Percentiles rank a stretch among this genome's conserved stretches.
Conservation (phyloP, 2,113 vertebrate species). For the Sphaerodactylus townsendi region DNA sequence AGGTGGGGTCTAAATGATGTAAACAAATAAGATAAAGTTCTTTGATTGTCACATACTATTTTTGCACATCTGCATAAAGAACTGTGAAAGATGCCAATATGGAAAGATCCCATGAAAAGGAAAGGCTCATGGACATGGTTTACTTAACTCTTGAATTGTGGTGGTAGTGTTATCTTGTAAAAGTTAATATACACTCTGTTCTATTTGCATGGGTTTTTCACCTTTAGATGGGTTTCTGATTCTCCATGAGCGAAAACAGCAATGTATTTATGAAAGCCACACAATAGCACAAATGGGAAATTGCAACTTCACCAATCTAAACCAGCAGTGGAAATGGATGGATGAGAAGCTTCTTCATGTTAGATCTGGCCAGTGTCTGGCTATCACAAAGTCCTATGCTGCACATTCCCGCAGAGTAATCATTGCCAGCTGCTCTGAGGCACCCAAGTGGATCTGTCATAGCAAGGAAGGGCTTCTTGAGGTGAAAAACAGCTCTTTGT, state of each 20-base stretch:
- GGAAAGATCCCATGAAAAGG: neutral
- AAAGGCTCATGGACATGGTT: neutral
- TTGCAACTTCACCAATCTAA: constrained; percentile 74
- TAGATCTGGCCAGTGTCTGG: constrained; percentile 76
- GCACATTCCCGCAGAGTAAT: constrained; percentile 67
- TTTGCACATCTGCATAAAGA: neutral
- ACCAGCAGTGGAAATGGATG: constrained; percentile 85
- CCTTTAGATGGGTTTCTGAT: constrained; percentile 86
- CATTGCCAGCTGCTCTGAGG: constrained; percentile 65
- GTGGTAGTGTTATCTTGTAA: constrained; percentile 1
- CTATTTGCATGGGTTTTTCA: constrained; percentile 55
- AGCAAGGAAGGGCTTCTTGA: constrained; percentile 73
- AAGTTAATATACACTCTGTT: neutral
- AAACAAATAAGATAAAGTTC: no score
- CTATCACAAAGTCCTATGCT: constrained; percentile 62
- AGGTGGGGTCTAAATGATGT: no score
- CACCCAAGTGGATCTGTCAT: constrained; percentile 84
- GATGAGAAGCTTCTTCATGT: constrained; percentile 76
- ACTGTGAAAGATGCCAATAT: constrained; percentile 4
- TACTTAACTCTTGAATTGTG: neutral
- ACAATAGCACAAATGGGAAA: constrained; percentile 68
- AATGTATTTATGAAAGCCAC: constrained; percentile 75
- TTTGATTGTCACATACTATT: constrained; percentile 3
- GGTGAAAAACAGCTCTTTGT: constrained; percentile 76
- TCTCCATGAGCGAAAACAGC: constrained; percentile 73